Evolutionary conservation across 2,888 invertebrate species (phyloP).

Genomic region (Celastrina argiolus): DNA sequence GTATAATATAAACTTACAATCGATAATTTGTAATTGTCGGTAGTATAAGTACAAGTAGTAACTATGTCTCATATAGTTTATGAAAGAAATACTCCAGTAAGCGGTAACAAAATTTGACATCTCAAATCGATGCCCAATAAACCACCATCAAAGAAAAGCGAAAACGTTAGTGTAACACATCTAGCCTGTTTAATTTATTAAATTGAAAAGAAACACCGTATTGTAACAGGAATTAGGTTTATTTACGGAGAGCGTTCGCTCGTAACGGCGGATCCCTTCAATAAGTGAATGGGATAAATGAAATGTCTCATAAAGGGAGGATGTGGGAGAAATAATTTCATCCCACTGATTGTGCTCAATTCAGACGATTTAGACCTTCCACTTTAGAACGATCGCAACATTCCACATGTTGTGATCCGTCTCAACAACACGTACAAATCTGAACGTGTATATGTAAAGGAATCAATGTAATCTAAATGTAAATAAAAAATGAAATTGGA

Average conservation of each 20-base stretch:
- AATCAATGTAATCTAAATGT: too few relatives aligned
- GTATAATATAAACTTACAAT: too few relatives aligned
- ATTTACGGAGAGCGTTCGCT: constrained; percentile 61
- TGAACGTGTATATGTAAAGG: background rate
- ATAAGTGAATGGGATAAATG: constrained; percentile 73
- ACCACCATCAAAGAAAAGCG: background rate
- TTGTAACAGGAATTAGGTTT: constrained; percentile 69
- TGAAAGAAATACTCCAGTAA: too few relatives aligned
- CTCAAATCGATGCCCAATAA: background rate
- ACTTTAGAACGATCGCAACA: background rate
- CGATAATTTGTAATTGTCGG: too few relatives aligned
- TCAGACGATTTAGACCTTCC: background rate
- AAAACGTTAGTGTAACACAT: background rate
- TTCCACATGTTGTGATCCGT: background rate
- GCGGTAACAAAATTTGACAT: too few relatives aligned
- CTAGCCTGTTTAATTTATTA: constrained; percentile 56
- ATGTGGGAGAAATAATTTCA: constrained; percentile 14
- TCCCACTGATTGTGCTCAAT: constrained; percentile 15
- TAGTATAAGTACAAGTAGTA: too few relatives aligned
- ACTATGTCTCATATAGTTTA: too few relatives aligned
- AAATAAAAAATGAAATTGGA: too few relatives aligned
- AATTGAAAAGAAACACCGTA: constrained; percentile 74
- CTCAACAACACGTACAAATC: background rate
- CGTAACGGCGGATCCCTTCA: constrained; percentile 67
- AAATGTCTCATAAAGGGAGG: constrained; percentile 62